phyloP scores from a whole-genome alignment of 1,140 invertebrate genomes.

The Monomorium pharaonis region DNA sequence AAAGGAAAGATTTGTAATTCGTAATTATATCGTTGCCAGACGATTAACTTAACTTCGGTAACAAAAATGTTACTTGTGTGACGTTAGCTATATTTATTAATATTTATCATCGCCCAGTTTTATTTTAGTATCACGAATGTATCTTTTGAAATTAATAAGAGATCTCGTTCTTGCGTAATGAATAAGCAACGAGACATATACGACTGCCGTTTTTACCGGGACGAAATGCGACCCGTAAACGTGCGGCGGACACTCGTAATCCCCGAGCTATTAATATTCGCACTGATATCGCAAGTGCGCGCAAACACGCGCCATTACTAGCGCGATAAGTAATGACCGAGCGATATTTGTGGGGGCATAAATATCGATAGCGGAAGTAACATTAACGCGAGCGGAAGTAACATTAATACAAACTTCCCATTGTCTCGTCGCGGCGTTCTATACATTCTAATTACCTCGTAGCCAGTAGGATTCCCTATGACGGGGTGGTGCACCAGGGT shows the following conservation, averaged over 20 bases:
- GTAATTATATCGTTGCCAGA: not conserved
- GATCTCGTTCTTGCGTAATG: not conserved
- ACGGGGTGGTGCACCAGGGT: conserved; percentile 91
- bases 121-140: not conserved
- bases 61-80: not conserved
- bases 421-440: not conserved
- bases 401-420: not conserved
- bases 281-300: not conserved
- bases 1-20: not conserved
- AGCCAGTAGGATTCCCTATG: conserved; percentile 89
- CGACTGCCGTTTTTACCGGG: not conserved
- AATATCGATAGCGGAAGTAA: conserved; percentile 1
- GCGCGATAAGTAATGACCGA: not conserved
- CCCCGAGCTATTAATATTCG: conserved; percentile 7
- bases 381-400: not conserved
- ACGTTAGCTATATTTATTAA: not conserved
- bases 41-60: not conserved
- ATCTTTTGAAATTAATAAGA: not conserved
- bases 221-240: not conserved
- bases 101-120: not conserved
- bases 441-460: conserved; percentile 86
- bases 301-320: not conserved
- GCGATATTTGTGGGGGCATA: not conserved
- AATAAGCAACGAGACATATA: conserved; percentile 26
- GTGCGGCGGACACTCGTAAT: not conserved